A percentile compares a stretch with the other conserved stretches of the same genome.
Conservation (phyloP, 2,797 vertebrate species). For the Silurus aristotelis region DNA sequence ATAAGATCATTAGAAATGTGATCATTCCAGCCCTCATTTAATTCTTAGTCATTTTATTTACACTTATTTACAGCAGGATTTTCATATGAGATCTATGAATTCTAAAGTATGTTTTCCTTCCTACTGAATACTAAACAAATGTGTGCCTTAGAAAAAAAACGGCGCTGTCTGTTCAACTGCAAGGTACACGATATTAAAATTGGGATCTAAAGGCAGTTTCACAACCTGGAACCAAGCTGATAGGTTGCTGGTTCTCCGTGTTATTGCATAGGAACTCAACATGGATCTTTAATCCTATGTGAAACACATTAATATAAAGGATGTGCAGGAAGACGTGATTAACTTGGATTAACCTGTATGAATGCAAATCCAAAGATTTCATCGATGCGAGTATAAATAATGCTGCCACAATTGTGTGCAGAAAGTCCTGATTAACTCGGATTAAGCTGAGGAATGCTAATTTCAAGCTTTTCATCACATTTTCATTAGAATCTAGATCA, state of each 20-base stretch:
- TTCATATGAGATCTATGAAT: background rate
- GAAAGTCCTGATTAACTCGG: slow-evolving; percentile 3
- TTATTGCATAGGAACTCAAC: background rate
- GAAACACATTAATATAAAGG: background rate
- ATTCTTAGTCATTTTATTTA: background rate
- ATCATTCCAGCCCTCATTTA: background rate
- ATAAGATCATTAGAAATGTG: slow-evolving; percentile 9
- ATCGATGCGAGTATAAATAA: background rate
- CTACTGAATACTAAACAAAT: background rate
- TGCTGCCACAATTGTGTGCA: background rate
- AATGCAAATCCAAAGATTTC: slow-evolving; percentile 11
- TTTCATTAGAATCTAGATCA: slow-evolving; percentile 14
- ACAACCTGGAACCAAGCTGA: background rate
- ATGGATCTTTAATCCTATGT: background rate
- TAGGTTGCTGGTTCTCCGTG: background rate
- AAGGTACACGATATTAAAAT: background rate
- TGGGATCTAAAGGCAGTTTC: background rate
- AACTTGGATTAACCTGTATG: background rate
- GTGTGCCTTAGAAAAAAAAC: background rate
- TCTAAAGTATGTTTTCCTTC: background rate
- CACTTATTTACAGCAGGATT: background rate
- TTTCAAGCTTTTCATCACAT: slow-evolving; percentile 11
- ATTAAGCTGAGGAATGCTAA: slow-evolving; percentile 6
- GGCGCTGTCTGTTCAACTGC: background rate
- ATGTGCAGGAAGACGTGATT: background rate